Percentiles rank a stretch among this genome's conserved stretches.
Evolutionary conservation across 30 jellyfish, hydroid and myxozoan species (phyloP).

Genomic region (Hydra vulgaris): DNA sequence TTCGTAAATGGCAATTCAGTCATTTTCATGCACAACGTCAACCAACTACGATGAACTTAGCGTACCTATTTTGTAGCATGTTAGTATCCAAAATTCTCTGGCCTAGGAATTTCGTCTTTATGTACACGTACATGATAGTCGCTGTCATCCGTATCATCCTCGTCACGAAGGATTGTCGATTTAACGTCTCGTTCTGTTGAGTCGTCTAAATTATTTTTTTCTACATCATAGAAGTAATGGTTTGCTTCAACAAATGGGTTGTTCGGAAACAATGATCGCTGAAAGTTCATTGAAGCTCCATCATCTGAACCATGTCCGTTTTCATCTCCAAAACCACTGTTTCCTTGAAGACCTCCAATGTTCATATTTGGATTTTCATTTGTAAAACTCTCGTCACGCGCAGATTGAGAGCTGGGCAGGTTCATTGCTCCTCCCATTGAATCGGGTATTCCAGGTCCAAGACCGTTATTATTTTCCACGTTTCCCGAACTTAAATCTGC

Average conservation of each 20-base stretch:
- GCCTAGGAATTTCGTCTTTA: constrained; percentile 40
- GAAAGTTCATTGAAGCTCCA: constrained; percentile 48
- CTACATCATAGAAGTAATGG: not conserved
- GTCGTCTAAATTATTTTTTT: constrained; percentile 10
- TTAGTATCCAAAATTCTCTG: constrained; percentile 26
- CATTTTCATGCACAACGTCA: not conserved
- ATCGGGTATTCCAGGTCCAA: constrained; percentile 28
- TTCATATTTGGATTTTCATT: constrained; percentile 91
- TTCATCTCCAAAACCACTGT: constrained; percentile 31
- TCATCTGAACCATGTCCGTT: constrained; percentile 39
- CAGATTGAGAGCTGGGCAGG: constrained; percentile 36
- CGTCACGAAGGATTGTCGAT: constrained; percentile 37
- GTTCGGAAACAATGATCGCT: constrained; percentile 62
- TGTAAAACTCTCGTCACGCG: constrained; percentile 53
- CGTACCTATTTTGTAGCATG: not conserved
- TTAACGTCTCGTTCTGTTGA: constrained; percentile 34
- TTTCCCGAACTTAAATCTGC: not conserved
- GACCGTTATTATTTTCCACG: constrained; percentile 3
- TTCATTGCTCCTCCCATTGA: constrained; percentile 34
- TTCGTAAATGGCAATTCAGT: not conserved
- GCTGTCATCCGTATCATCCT: constrained; percentile 18
- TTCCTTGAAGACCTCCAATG: constrained; percentile 86
- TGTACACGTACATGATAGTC: constrained; percentile 35
- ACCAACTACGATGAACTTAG: not conserved
- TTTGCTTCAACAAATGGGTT: not conserved